Evolutionary conservation across 2,113 vertebrate genomes (phyloP), one percentile per base, ranked within the genome.

Genomic region (Trogon melanurus): DNA sequence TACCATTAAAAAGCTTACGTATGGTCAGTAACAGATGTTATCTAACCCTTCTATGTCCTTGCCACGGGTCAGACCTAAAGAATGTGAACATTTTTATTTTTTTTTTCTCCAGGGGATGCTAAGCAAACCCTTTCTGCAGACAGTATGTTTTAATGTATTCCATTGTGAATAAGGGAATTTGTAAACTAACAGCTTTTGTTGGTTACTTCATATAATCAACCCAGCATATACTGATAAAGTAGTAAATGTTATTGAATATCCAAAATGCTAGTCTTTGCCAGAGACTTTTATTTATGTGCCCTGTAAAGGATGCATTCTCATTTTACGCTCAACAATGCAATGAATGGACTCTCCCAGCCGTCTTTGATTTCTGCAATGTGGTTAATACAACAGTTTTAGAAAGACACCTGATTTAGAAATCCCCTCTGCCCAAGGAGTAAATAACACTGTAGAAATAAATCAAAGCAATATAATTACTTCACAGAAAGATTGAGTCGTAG

Each of bases 41-140:
- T 97, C 96, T 98, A 97, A 97, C 96, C 96, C 92, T 97, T 95
- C 96, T 95, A 70, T 96, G 92, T 97, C 96, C 97, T 98, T 97
- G 95, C 97, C 98, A 98, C 97, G 98, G 98, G 98, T 98, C 98
- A 98, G 98, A 98, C 98, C 98, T 98, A 97, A 98, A 98, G 97
- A 99, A 98, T 99, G 98, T 99, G 98, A 99, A 99, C 97, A 95
- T 36, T 85, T 88, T 85, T 85, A n/a, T 36, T 36, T 70, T 91
- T 66, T 89, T 88, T 80, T 84, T 50, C 64, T 91, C 53, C 70
- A 2, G 85, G 97, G 98, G 96, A 90, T 98, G 98, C 97, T 97
- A 97, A 97, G 98, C 98, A 98, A 95, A 96, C 97, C 97, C 97
- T 96, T 96, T 91, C 97, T 97, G 92, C 94, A 97, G 96, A 96